Evolutionary conservation across 1,140 invertebrate genomes (phyloP), one percentile per base, ranked within the genome.

Genomic region (Drosophila miranda): DNA sequence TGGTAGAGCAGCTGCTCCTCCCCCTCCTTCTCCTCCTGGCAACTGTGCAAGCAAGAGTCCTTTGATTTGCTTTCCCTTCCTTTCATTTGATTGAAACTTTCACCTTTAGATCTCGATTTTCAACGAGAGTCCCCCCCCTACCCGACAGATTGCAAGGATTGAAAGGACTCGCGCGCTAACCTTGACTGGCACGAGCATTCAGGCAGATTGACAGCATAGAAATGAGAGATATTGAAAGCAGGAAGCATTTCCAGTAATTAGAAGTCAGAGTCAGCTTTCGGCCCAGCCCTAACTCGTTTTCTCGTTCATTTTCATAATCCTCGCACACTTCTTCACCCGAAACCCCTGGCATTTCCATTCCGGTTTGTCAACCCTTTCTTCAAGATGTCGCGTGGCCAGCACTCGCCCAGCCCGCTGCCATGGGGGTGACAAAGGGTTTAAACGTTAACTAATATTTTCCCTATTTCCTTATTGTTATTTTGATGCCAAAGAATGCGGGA

Each of bases 1-100:
- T 76, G 60, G 60, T 53, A 53, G 58, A 53, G 64, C 48, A 46
- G 57, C 46, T 62, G 21, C 51, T 19, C 9, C 34, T 13, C 11
- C 30, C 11, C 30, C 51, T 48, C 16, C 16, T 1, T 16, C 26
- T 56, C 1, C 14, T 21, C 6, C 54, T 7, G 34, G 34, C 73
- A 76, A 69, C 73, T 76, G 73, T 75, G 59, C 59, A 74, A 74
- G 70, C 70, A 74, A 38, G 60, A 2, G 13, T 43, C 52, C 62
- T 49, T 14, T 51, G 59, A 73, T 34, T 38, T 38, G 34, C 34
- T 38, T 13, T 38, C 34, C 11, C 34, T 38, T 34, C 52, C 62
- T 49, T 14, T 52, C 70, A 74, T 74, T 74, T 63, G 70, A 74
- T 74, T 74, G 70, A 75, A 75, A 76, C 73, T 76, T 76, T 76